Conservation (phyloP, 2,888 invertebrate genomes). For the Cetonia aurata region DNA sequence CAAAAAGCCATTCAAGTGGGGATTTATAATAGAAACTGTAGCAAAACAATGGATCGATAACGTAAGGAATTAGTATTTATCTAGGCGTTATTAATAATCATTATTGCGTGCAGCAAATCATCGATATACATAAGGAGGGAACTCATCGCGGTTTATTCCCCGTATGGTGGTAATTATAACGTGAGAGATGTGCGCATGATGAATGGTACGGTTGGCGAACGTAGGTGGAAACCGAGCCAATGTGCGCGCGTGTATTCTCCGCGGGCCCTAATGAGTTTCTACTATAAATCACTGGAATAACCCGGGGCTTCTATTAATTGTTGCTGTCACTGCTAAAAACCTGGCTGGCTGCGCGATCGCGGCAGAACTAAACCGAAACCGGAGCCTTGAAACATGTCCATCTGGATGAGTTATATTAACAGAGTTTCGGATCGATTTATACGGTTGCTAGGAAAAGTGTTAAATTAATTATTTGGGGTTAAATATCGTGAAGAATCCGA, state of each 20-base stretch:
- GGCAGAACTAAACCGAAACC: constrained; percentile 53
- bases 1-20: constrained; percentile 27
- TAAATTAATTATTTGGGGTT: constrained; percentile 54
- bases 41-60: constrained; percentile 43
- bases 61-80: constrained; percentile 38
- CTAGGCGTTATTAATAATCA: constrained; percentile 39
- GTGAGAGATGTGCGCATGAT: constrained; percentile 53
- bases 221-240: constrained; percentile 53
- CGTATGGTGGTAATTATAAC: constrained; percentile 54
- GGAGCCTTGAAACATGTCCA: constrained; percentile 55
- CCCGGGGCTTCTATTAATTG: constrained; percentile 62
- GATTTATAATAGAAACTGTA: constrained; percentile 36
- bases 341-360: constrained; percentile 51
- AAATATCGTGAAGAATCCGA: constrained; percentile 37
- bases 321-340: constrained; percentile 61
- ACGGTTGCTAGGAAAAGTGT: constrained; percentile 52
- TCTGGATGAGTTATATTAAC: constrained; percentile 51
- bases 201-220: constrained; percentile 52
- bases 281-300: constrained; percentile 60
- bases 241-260: constrained; percentile 57
- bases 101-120: constrained; percentile 44
- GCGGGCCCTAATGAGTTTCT: constrained; percentile 63
- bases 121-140: constrained; percentile 43
- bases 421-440: constrained; percentile 53
- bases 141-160: constrained; percentile 48